Conservation (phyloP, 2,888 invertebrate genomes). For the Hirtodrosophila histrioides region DNA sequence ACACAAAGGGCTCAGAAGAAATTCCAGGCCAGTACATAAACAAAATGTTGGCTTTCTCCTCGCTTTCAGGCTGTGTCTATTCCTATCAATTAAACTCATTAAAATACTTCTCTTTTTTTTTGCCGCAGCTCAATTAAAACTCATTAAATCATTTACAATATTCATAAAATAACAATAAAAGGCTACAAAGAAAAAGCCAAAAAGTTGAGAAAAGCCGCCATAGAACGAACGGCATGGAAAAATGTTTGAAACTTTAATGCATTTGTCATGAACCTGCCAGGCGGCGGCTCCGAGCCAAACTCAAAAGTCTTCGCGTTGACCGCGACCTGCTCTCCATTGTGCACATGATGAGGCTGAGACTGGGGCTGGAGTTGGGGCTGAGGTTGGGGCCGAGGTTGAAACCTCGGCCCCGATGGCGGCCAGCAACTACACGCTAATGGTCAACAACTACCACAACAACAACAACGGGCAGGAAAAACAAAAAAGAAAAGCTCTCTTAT, state of each 20-base stretch:
- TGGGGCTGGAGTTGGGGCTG: constrained; percentile 43
- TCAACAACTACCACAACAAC: constrained; percentile 57
- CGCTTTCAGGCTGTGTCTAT: constrained; percentile 47
- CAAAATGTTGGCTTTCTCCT: constrained; percentile 63
- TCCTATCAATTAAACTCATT: constrained; percentile 77
- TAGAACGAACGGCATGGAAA: constrained; percentile 44
- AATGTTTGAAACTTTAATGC: constrained; percentile 61
- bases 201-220: constrained; percentile 45
- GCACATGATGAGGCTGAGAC: constrained; percentile 67
- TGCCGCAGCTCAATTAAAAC: constrained; percentile 68
- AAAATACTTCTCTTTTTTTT: constrained; percentile 32
- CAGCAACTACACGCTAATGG: constrained; percentile 73
- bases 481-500: neutral
- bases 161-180: constrained; percentile 73
- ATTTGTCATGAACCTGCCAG: constrained; percentile 77
- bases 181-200: constrained; percentile 14
- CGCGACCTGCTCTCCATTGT: constrained; percentile 79
- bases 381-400: constrained; percentile 47
- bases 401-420: constrained; percentile 73
- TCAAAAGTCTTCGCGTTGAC: constrained; percentile 51
- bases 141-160: constrained; percentile 78
- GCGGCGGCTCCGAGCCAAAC: constrained; percentile 38
- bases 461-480: constrained; percentile 8
- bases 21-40: constrained; percentile 41
- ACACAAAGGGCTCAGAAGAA: constrained; percentile 35